phyloP scores from a whole-genome alignment of 2,888 invertebrate genomes.

The Rutpela maculata region DNA sequence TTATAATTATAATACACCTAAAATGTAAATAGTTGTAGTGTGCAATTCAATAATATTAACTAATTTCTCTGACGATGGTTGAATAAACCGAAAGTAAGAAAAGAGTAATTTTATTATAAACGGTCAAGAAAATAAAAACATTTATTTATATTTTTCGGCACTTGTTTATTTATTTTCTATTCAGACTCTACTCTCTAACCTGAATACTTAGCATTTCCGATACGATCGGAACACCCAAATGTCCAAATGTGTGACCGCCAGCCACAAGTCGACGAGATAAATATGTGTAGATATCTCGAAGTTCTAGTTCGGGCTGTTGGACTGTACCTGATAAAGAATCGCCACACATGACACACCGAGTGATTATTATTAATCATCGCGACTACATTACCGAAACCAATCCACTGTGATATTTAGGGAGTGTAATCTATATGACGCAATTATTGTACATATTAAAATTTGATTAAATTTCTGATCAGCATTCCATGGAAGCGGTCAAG shows the following conservation, averaged over 20 bases:
- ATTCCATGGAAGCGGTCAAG: slow-evolving; percentile 21
- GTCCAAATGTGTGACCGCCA: background rate
- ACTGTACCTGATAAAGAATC: slow-evolving; percentile 10
- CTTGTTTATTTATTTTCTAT: too few species aligned
- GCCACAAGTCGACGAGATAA: background rate
- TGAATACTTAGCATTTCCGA: slow-evolving; percentile 1
- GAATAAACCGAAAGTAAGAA: too few species aligned
- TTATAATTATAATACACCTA: too few species aligned
- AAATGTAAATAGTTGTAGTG: too few species aligned
- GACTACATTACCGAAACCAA: slow-evolving; percentile 19
- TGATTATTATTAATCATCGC: slow-evolving; percentile 52
- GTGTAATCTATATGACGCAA: slow-evolving; percentile 62
- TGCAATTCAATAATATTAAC: too few species aligned
- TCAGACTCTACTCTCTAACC: background rate
- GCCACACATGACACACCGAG: slow-evolving; percentile 51
- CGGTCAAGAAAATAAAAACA: too few species aligned
- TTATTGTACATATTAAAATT: slow-evolving; percentile 61
- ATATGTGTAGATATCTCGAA: slow-evolving; percentile 7
- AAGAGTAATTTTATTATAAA: too few species aligned
- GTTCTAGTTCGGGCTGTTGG: background rate
- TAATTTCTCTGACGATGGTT: too few species aligned
- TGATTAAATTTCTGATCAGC: slow-evolving; percentile 58
- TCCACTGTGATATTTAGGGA: slow-evolving; percentile 53
- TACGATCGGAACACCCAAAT: background rate
- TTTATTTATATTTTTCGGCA: too few species aligned